Conservation (phyloP, 23 tunicate genomes). For the Diplosoma virens region DNA sequence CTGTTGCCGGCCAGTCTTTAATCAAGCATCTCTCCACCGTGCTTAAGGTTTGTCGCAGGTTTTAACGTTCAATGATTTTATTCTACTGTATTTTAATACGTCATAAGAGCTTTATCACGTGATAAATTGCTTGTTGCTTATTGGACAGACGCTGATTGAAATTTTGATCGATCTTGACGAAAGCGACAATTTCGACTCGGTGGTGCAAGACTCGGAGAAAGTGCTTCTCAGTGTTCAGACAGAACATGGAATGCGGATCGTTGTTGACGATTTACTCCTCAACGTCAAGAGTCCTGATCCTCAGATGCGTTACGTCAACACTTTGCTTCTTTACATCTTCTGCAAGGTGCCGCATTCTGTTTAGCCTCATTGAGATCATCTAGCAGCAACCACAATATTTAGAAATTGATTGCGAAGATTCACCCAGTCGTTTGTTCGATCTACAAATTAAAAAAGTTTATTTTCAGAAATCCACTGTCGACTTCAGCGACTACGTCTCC, state of each 20-base stretch:
- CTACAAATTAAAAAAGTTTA: background rate
- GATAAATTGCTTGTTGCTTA: no score
- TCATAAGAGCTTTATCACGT: no score
- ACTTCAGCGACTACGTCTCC: slow-evolving; percentile 62
- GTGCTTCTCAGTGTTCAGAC: slow-evolving; percentile 77
- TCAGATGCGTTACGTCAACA: slow-evolving; percentile 42
- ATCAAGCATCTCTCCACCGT: slow-evolving; percentile 63
- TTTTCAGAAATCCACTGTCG: slow-evolving; percentile 36
- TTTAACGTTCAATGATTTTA: no score
- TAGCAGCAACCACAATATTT: no score
- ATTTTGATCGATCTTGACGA: slow-evolving; percentile 13
- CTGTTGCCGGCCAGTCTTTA: slow-evolving; percentile 91
- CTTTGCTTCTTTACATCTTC: slow-evolving; percentile 46
- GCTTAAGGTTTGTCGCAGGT: slow-evolving; percentile 69
- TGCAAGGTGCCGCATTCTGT: slow-evolving; percentile 85
- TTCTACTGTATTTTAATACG: no score
- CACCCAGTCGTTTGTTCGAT: background rate
- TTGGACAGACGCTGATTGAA: slow-evolving; percentile 15
- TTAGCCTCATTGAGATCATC: no score
- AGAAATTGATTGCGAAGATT: no score
- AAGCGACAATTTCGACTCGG: slow-evolving; percentile 18
- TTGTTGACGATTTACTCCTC: slow-evolving; percentile 65
- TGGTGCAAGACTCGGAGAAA: slow-evolving; percentile 34
- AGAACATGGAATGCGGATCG: slow-evolving; percentile 83
- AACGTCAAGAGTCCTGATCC: slow-evolving; percentile 53